A percentile compares a stretch with the other conserved stretches of the same genome.
phyloP scores from a whole-genome alignment of 2,113 vertebrate genomes.

The Seriola quinqueradiata region DNA sequence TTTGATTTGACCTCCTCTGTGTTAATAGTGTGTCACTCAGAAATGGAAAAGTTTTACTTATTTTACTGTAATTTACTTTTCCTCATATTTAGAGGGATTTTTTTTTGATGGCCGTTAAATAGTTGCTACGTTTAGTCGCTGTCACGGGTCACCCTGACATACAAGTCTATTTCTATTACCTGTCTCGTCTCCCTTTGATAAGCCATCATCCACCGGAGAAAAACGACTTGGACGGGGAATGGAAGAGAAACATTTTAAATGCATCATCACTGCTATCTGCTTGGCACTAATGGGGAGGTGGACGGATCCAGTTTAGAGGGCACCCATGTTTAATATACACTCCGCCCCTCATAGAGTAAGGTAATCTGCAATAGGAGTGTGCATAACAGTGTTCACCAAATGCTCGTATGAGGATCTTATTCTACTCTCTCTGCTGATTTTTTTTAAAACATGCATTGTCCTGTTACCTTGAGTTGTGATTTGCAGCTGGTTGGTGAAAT shows the following conservation, averaged over 20 bases:
- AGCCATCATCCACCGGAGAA: background rate
- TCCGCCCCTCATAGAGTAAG: background rate
- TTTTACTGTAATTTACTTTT: slow-evolving; percentile 28
- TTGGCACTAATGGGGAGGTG: background rate
- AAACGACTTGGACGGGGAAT: slow-evolving; percentile 2
- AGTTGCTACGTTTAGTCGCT: slow-evolving; percentile 19
- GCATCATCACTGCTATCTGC: too few relatives aligned
- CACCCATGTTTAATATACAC: background rate
- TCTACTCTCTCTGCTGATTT: background rate
- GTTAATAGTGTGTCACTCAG: slow-evolving; percentile 66
- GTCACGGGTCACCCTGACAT: slow-evolving; percentile 19
- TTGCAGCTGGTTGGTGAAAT: background rate
- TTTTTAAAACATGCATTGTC: background rate
- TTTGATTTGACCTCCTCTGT: slow-evolving; percentile 59
- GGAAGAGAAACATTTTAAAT: background rate
- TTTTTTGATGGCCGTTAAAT: background rate
- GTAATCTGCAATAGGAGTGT: background rate
- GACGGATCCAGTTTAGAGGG: background rate
- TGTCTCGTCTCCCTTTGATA: slow-evolving; percentile 5
- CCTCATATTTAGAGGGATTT: slow-evolving; percentile 4
- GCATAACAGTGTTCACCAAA: slow-evolving; percentile 13
- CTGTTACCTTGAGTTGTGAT: background rate
- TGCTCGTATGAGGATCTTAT: background rate
- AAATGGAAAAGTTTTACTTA: slow-evolving; percentile 24
- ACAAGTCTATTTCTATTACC: slow-evolving; percentile 16